Evolutionary conservation across 2,888 invertebrate genomes (phyloP), one percentile per base, ranked within the genome.

Genomic region (Nomada goodeniana): DNA sequence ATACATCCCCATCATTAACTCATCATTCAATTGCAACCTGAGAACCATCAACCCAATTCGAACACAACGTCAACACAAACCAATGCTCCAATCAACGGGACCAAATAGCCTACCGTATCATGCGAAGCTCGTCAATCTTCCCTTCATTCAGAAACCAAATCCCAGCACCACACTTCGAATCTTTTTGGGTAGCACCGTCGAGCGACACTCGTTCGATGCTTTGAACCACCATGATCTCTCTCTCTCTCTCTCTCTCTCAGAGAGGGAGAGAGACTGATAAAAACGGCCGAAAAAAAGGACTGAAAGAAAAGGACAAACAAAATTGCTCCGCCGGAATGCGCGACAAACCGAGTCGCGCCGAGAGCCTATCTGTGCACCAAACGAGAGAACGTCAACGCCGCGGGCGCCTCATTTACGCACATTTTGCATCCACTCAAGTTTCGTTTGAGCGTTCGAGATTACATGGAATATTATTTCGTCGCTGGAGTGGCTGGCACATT

Each of bases 371-470:
- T 67, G 78, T 63, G 74, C 44, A 52, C 15, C 72, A 76, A 73
- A 71, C 57, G 77, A 64, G 80, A 86, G 82, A 64, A 69, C 72
- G 72, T 76, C 63, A 75, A 53, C 64, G 86, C 88, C 87, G 83
- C 85, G 68, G 89, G 90, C 90, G 78, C 71, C 88, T 90, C 90
- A 89, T 90, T 90, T 90, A 87, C 86, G 87, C 87, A 86, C 85
- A 87, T 89, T 91, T 90, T 89, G 88, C 88, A 89, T 88, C 89
- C 86, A 91, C 89, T 91, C 87, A 87, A 84, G 87, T 88, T 90
- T 90, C 90, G 90, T 91, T 91, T 90, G 88, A 90, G 84, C 87
- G 86, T 79, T 81, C 85, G 88, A 89, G 89, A 91, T 91, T 91
- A 90, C 88, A 87, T 86, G 83, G 88, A 88, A 91, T 90, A 90